Evolutionary conservation across 1,140 invertebrate genomes (phyloP).

Genomic region (Branchinecta lynchi): DNA sequence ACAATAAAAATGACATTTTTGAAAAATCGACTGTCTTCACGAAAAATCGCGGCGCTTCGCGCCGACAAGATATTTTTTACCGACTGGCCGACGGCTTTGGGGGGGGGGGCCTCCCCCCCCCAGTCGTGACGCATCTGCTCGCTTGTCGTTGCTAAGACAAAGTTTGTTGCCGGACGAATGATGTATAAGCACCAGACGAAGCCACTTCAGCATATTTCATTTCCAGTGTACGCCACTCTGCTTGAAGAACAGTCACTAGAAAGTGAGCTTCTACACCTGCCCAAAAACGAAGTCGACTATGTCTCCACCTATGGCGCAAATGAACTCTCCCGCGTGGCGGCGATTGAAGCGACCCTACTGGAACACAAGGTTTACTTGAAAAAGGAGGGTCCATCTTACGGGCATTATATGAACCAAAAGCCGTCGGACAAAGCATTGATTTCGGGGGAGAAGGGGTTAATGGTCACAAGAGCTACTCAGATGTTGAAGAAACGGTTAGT

Average conservation of each 20-base stretch:
- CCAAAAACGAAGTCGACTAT: slow-evolving; percentile 13
- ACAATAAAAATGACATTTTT: too few relatives aligned
- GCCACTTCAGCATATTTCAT: background rate
- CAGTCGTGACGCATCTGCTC: too few relatives aligned
- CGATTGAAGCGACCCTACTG: slow-evolving; percentile 16
- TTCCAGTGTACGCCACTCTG: slow-evolving; percentile 11
- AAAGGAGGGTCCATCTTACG: slow-evolving; percentile 14
- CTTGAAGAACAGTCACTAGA: slow-evolving; percentile 19
- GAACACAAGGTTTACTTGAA: slow-evolving; percentile 18
- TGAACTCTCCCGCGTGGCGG: slow-evolving; percentile 11
- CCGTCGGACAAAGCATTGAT: slow-evolving; percentile 16
- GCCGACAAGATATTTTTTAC: too few relatives aligned
- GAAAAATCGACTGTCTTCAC: too few relatives aligned
- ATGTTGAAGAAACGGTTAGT: slow-evolving; percentile 20
- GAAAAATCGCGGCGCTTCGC: too few relatives aligned
- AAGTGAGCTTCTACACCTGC: slow-evolving; percentile 13
- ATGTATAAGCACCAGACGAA: too few relatives aligned
- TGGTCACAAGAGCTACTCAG: slow-evolving; percentile 21
- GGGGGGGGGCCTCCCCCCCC: too few relatives aligned
- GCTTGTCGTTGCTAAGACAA: too few relatives aligned
- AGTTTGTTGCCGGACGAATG: too few relatives aligned
- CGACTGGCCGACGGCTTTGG: too few relatives aligned
- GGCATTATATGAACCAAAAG: slow-evolving; percentile 19
- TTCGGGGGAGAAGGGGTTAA: slow-evolving; percentile 17
- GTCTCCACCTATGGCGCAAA: slow-evolving; percentile 7